These are phyloP conservation scores for Mythimna albipuncta DNA, from an alignment of 2,888 invertebrate species.

Conservation along the genomic window DNA sequence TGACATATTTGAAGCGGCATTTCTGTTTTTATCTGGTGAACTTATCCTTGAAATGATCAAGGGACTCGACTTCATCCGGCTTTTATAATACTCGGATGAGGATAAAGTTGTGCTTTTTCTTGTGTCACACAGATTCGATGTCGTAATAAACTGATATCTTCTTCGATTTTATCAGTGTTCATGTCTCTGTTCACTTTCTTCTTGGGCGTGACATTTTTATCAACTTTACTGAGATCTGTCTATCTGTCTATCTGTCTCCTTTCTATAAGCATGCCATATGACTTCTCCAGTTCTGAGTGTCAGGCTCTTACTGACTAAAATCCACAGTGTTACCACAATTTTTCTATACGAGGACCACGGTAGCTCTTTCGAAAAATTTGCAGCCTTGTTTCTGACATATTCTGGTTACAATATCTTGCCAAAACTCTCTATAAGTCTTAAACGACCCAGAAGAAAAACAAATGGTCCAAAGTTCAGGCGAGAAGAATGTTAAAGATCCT, in stretches of 20 bases:
- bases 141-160: not conserved
- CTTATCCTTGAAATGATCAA: not conserved
- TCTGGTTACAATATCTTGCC: too few relatives aligned
- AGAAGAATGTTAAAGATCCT: not conserved
- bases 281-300: too few relatives aligned
- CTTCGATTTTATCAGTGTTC: not conserved
- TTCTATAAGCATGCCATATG: too few relatives aligned
- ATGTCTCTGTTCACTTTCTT: not conserved
- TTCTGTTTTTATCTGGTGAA: conserved; percentile 9
- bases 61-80: not conserved
- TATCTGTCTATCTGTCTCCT: not conserved
- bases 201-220: not conserved
- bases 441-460: not conserved
- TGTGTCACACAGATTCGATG: too few relatives aligned
- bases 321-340: too few relatives aligned
- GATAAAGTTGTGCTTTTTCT: not conserved
- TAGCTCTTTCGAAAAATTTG: too few relatives aligned
- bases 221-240: not conserved
- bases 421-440: not conserved
- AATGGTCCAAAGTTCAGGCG: not conserved
- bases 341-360: too few relatives aligned
- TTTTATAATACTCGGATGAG: not conserved
- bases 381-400: too few relatives aligned
- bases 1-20: conserved; percentile 12
- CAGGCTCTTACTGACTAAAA: too few relatives aligned